Conservation (phyloP, 2,888 invertebrate genomes). For the Emesis russula region DNA sequence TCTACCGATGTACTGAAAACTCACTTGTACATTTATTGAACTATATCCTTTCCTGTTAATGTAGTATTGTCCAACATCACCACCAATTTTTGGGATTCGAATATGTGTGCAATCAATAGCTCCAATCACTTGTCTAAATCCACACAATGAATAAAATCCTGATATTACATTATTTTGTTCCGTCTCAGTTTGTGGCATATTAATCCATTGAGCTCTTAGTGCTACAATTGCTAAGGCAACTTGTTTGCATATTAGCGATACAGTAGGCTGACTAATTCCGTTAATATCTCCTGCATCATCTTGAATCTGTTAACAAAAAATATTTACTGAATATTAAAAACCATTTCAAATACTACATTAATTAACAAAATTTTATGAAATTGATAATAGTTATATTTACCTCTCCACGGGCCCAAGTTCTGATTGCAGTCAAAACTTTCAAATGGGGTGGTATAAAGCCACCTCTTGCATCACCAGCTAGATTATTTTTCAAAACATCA, state of each 20-base stretch:
- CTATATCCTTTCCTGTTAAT: constrained; percentile 74
- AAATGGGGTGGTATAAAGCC: constrained; percentile 65
- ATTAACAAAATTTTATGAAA: neutral
- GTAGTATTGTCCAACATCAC: constrained; percentile 59
- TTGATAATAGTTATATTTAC: constrained; percentile 34
- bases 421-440: constrained; percentile 66
- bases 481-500: constrained; percentile 23
- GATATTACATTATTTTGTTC: constrained; percentile 37
- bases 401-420: constrained; percentile 63
- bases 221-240: neutral
- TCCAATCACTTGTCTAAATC: constrained; percentile 68
- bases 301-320: neutral
- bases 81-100: constrained; percentile 57
- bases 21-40: constrained; percentile 70
- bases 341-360: no score
- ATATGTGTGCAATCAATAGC: constrained; percentile 71
- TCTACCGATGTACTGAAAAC: neutral
- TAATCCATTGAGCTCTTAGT: neutral
- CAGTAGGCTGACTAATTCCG: neutral
- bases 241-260: neutral
- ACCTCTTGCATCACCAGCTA: constrained; percentile 57
- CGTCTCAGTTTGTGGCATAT: neutral
- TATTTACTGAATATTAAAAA: neutral
- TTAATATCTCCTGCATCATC: neutral
- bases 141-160: constrained; percentile 60